A percentile compares a stretch with the other conserved stretches of the same genome.
These are phyloP conservation scores for Carassius gibelio DNA, from an alignment of 2,113 vertebrate genomes.

Conservation along the genomic window DNA sequence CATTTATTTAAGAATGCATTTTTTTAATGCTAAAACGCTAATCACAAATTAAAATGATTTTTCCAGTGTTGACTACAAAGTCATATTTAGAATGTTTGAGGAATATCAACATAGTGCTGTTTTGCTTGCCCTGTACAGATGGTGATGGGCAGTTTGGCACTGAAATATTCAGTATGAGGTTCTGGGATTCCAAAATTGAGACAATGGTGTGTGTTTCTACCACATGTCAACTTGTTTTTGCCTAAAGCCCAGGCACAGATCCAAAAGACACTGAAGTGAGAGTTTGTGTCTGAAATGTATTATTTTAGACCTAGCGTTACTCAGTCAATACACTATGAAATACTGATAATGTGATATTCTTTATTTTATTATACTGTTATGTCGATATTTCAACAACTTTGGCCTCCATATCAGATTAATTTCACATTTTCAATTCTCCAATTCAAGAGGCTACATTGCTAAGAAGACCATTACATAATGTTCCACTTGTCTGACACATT, in stretches of 20 bases:
- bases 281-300: background rate
- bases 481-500: conserved; percentile 17
- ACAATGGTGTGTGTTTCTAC: background rate
- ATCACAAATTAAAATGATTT: background rate
- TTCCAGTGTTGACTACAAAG: background rate
- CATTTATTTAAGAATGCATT: too few relatives aligned
- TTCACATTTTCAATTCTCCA: conserved; percentile 1
- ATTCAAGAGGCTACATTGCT: background rate
- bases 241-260: background rate
- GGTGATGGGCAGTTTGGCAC: conserved; percentile 10
- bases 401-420: background rate
- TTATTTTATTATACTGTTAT: background rate
- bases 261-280: background rate
- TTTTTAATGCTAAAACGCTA: background rate
- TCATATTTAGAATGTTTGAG: background rate
- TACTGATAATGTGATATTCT: background rate
- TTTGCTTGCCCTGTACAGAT: background rate
- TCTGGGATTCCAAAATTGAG: background rate
- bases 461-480: background rate
- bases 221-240: background rate
- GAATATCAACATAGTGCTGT: too few relatives aligned
- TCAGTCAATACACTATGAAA: background rate
- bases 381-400: background rate
- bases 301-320: background rate
- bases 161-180: background rate